Base-by-base conservation (phyloP, 1,140 invertebrate genomes). In the Halesus radiatus region DNA sequence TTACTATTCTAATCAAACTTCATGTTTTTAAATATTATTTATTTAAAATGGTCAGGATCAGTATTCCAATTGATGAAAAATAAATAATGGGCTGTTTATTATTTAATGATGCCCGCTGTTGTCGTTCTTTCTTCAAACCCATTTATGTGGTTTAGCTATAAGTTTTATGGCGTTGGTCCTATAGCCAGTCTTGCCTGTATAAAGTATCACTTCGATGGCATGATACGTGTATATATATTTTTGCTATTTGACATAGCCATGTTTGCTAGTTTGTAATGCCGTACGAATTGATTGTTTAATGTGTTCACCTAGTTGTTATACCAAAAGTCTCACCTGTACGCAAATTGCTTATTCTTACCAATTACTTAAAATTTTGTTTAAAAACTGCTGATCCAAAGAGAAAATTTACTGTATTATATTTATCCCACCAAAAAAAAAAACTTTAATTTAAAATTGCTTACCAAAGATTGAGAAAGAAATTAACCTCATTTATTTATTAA, bases 341-440 rank as follows among this genome's bases (percentile, higher is more conserved):
- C 52, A 20, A 70, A 52, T 72, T 26, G 50, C 52, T 26, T 72
- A 72, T 54, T 72, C 20, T 72, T 72, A 72, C 15, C 66, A 20
- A 70, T 26, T 22, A 52, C 20, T 52, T 72, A 53, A 72, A n/a
- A 72, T 23, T 13, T 72, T 72, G 68, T 72, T n/a, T 26, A 53
- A 72, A 66, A 52, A 72, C 7, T 72, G 68, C 68, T 72, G 16
- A 72, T 72, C 68, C 68, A 72, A 72, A 72, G 68, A 72, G 50
- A 72, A 72, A 72, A 54, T 50, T 68, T 53, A 4, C 8, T 66
- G 3, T 32, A 10, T n/a, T 32, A 10, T n/a, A n/a, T 53, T 72
- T 23, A 72, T 53, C 68, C 68, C 68, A 72, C 68, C 68, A 72
- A 72, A 72, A 72, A 72, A 72, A 72, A 52, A 52, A 22, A 29